phyloP scores from a whole-genome alignment of 1,140 invertebrate species.

The Philopotamus ludificatus region DNA sequence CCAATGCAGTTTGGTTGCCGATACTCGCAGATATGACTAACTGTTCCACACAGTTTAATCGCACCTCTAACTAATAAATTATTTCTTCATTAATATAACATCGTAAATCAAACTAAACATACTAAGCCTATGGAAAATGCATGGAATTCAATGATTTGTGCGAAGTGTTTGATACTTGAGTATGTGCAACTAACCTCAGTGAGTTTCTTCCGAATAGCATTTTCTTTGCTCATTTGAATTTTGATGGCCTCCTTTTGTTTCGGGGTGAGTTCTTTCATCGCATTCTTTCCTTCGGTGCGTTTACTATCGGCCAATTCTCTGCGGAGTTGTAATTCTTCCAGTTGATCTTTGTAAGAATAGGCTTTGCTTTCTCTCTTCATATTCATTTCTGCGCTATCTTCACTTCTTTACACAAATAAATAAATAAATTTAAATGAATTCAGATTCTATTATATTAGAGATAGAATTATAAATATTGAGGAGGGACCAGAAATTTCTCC shows the following conservation, averaged over 20 bases:
- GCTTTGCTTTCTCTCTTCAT: conserved; percentile 95
- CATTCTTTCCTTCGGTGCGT: conserved; percentile 76
- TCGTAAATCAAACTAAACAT: background rate
- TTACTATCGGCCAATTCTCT: conserved; percentile 92
- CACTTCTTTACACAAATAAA: conserved; percentile 55
- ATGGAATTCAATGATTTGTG: background rate
- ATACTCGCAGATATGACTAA: conserved; percentile 62
- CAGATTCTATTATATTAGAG: background rate
- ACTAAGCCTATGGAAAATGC: background rate
- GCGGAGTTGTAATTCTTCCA: conserved; percentile 88
- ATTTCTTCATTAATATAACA: conserved; percentile 6
- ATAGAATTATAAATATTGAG: background rate
- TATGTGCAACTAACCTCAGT: conserved; percentile 60
- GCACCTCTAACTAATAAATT: conserved; percentile 59
- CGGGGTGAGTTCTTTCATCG: conserved; percentile 70
- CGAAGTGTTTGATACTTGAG: background rate
- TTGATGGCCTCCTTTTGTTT: conserved; percentile 94
- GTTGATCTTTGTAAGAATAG: conserved; percentile 95
- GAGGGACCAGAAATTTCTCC: background rate
- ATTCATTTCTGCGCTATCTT: conserved; percentile 75
- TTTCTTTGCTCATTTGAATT: conserved; percentile 84
- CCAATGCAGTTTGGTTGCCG: conserved; percentile 64
- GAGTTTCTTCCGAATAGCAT: conserved; percentile 68
- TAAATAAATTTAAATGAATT: conserved; percentile 4
- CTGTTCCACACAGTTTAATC: conserved; percentile 62